Evolutionary conservation across 2,113 vertebrate species (phyloP).

Genomic region (Oryctolagus cuniculus): mOryCun1.1 NC_091447.1:38931501-38932000

Average conservation of each 20-base stretch:
- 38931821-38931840: conserved; percentile 47
- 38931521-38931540: no score
- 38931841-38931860: not conserved
- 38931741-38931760: not conserved
- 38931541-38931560: no score
- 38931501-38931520: no score
- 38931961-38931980: not conserved
- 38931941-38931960: not conserved
- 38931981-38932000: not conserved
- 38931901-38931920: conserved; percentile 45
- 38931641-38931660: not conserved
- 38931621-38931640: not conserved
- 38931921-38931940: not conserved
- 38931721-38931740: not conserved
- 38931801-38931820: conserved; percentile 21
- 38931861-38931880: conserved; percentile 33
- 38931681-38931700: not conserved
- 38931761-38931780: conserved; percentile 22
- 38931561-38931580: not conserved
- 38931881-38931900: not conserved
- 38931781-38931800: conserved; percentile 48
- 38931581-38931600: conserved; percentile 40
- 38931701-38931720: conserved; percentile 27
- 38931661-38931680: no score
- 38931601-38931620: conserved; percentile 35